Base-by-base conservation (phyloP, 2,113 vertebrate species). In the Saguinus imperator region DNA sequence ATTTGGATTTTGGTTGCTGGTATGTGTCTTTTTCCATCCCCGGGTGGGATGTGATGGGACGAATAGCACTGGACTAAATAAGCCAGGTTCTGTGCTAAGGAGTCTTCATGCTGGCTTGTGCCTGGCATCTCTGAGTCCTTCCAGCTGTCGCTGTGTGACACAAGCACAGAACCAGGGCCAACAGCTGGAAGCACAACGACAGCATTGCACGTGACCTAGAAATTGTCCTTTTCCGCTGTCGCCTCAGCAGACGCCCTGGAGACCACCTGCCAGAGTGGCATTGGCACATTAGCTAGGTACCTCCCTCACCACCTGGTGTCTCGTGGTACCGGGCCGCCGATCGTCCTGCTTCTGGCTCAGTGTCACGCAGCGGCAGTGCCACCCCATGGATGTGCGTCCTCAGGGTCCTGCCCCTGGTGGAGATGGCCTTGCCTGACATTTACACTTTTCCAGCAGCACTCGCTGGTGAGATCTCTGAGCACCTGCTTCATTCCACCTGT, bases 291-390 rank as follows among this genome's bases (percentile, higher is more conserved):
- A 6, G n/a, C 1, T 10, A 75, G 79, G 29, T 1, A 17, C 21
- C 57, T 76, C 68, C 14, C 48, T 82, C 21, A 11, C 16, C 66
- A 58, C 2, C 61, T 11, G 9, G 70, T 20, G 50, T 81, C 87
- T 81, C 70, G 35, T 25, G 55, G 80, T 50, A 17, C 64, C 16
- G 23, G 14, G 7, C n/a, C 76, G 37, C 45, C 40, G 3, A 6
- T 14, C 10, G 45, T 23, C 64, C 61, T 87, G 18, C 91, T 10
- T 43, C n/a, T 13, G 32, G 40, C 0, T 14, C 18, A 7, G 57
- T 35, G 32, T 70, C 29, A 2, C 55, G 12, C 2, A 1, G 20
- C 10, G 0, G 0, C 32, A 2, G 0, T 37, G 21, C 79, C 16
- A 12, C 37, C 64, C 9, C 6, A 1, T 5, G 5, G 35, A 52